Conservation (phyloP, 64 coral and sea anemone genomes). For the Porites lutea region DNA sequence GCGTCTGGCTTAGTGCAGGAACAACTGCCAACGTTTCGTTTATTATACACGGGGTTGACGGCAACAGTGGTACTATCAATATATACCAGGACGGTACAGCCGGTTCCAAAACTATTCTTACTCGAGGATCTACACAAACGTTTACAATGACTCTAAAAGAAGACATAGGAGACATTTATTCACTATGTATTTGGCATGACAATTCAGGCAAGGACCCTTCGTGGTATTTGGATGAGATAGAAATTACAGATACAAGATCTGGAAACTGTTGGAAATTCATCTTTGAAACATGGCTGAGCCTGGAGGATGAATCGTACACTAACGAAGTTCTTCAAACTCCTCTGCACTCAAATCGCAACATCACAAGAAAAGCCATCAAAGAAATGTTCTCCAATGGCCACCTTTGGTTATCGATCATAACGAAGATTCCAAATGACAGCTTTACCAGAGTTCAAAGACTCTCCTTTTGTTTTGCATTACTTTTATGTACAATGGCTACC, state of each 20-base stretch:
- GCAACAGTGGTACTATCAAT: conserved; percentile 25
- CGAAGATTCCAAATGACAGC: conserved; percentile 31
- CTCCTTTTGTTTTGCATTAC: conserved; percentile 36
- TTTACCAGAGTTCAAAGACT: conserved; percentile 46
- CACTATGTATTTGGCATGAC: conserved; percentile 47
- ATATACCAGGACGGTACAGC: background rate
- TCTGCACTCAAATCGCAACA: background rate
- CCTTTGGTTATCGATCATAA: conserved; percentile 54
- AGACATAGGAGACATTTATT: conserved; percentile 21
- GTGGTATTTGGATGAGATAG: conserved; percentile 43
- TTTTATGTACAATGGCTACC: conserved; percentile 47
- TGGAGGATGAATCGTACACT: conserved; percentile 38
- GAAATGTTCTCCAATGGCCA: conserved; percentile 48
- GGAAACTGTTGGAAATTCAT: conserved; percentile 19
- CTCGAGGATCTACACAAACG: conserved; percentile 20
- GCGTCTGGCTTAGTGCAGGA: background rate
- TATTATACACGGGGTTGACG: conserved; percentile 24
- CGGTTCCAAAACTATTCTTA: background rate
- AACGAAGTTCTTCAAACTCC: conserved; percentile 11
- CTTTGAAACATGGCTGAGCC: conserved; percentile 44
- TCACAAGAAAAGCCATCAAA: background rate
- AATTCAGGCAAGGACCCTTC: conserved; percentile 64
- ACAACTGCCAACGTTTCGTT: background rate
- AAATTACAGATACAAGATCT: background rate
- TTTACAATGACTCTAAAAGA: conserved; percentile 37